Evolutionary conservation across 2,888 invertebrate genomes (phyloP).

Genomic region (Sarcophaga variegata): DNA sequence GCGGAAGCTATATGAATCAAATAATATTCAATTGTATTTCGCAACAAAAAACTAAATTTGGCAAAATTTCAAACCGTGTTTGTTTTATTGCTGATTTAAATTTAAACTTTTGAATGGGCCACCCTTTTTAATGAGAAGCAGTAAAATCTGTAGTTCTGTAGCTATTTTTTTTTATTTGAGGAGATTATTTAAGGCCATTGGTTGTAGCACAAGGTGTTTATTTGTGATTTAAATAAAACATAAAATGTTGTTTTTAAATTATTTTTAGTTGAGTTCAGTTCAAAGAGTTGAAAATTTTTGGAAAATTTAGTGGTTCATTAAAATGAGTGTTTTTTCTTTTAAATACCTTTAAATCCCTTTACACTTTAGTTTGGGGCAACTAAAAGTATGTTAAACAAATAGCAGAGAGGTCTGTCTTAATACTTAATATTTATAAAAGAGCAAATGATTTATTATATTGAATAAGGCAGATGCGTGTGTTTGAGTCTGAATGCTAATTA

Average conservation of each 20-base stretch:
- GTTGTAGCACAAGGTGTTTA: slow-evolving; percentile 51
- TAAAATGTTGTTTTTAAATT: slow-evolving; percentile 11
- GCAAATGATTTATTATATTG: background rate
- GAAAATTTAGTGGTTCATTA: slow-evolving; percentile 67
- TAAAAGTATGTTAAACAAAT: background rate
- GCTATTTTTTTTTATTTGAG: too few relatives aligned
- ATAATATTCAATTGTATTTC: too few relatives aligned
- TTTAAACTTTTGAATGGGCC: too few relatives aligned
- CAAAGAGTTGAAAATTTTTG: slow-evolving; percentile 60
- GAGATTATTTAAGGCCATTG: background rate
- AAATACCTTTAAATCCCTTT: background rate
- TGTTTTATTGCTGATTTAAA: too few relatives aligned
- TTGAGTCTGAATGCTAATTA: background rate
- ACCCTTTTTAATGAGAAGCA: too few relatives aligned
- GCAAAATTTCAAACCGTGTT: too few relatives aligned
- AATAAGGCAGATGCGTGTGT: background rate
- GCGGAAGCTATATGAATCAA: too few relatives aligned
- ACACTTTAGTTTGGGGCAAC: background rate
- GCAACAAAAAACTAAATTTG: too few relatives aligned
- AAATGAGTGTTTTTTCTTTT: slow-evolving; percentile 58
- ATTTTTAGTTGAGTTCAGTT: slow-evolving; percentile 51
- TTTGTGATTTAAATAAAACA: slow-evolving; percentile 8
- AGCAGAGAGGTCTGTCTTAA: too few relatives aligned
- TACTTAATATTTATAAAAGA: too few relatives aligned
- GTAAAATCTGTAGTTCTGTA: too few relatives aligned